These are phyloP conservation scores for Sylvicola cinctus DNA, from an alignment of 2,888 invertebrate genomes.

Conservation along the genomic window DNA sequence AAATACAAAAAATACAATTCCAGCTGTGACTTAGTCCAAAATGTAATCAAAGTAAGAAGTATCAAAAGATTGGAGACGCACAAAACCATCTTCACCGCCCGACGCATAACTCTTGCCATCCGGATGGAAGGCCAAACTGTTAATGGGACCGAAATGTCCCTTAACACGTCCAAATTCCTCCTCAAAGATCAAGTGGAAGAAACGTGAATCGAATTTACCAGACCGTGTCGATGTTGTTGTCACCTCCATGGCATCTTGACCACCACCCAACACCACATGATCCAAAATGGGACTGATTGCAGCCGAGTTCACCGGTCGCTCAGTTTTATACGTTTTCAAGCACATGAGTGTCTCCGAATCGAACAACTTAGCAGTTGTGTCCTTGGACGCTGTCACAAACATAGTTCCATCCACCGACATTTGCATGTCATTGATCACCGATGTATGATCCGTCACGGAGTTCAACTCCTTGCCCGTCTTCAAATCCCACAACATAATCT, in stretches of 20 bases:
- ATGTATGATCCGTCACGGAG: slow-evolving; percentile 61
- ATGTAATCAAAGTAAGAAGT: slow-evolving; percentile 89
- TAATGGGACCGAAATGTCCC: slow-evolving; percentile 99
- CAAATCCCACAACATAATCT: slow-evolving; percentile 82
- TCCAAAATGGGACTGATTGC: slow-evolving; percentile 88
- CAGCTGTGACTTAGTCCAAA: slow-evolving; percentile 44
- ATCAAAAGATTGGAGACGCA: slow-evolving; percentile 90
- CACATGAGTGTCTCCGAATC: slow-evolving; percentile 71
- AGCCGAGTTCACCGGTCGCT: slow-evolving; percentile 94
- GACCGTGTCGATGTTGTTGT: slow-evolving; percentile 84
- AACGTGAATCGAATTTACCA: slow-evolving; percentile 91
- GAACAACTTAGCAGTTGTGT: slow-evolving; percentile 87
- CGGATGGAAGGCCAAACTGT: slow-evolving; percentile 94
- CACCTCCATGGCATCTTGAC: slow-evolving; percentile 99
- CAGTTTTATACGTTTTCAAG: slow-evolving; percentile 91
- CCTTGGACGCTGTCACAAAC: slow-evolving; percentile 95
- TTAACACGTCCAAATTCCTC: slow-evolving; percentile 96
- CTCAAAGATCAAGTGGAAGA: slow-evolving; percentile 90
- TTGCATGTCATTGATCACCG: slow-evolving; percentile 91
- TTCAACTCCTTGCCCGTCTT: slow-evolving; percentile 65
- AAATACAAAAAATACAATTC: neutral
- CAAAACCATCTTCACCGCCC: slow-evolving; percentile 98
- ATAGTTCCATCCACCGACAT: slow-evolving; percentile 79
- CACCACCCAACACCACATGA: slow-evolving; percentile 95
- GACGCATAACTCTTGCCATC: slow-evolving; percentile 92